Base-by-base conservation (phyloP, 2,797 vertebrate genomes). In the Poecile montanus region DNA sequence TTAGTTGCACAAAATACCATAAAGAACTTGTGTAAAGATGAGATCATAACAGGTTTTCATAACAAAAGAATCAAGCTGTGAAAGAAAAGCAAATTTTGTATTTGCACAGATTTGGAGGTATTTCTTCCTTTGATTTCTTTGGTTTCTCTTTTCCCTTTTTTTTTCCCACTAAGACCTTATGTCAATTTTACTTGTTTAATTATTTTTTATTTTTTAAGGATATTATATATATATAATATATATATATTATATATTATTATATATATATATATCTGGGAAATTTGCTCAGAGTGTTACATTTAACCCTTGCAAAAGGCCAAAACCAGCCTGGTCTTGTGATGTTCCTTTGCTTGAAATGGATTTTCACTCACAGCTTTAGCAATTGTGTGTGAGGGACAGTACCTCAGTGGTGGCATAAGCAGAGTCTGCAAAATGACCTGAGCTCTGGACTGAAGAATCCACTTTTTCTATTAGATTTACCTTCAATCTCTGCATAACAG, bases 1-100 rank as follows among this genome's bases (percentile, higher is more conserved):
- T 92, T 85, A 53, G 42, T 79, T 95, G 62, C 38, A 91, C 29
- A 95, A 94, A 92, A 71, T 67, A 13, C 47, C 56, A 71, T 93
- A 85, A 89, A 88, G 85, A 94, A 81, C 75, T 67, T n/a, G 61
- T 56, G 38, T 71, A 94, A 95, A 77, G 45, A 91, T 81, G 58
- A 72, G 58, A 63, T 85, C 78, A 42, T 95, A 93, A 57, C 32
- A 91, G 14, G 17, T 54, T 81, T 75, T 70, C 36, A 88, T 79
- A 51, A 40, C 29, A 63, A 82, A 82, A 82, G 25, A 95, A 91
- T 57, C n/a, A 74, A 63, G 15, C 13, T 44, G 13, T 22, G 44
- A 85, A 90, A 91, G 53, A 87, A 88, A 72, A 81, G 22, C 29
- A 76, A 60, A 27, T n/a, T 91, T 63, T 82, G 17, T 50, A 67